These are phyloP conservation scores for Peucedramus taeniatus DNA, from an alignment of 2,113 vertebrate species.

Conservation along the genomic window DNA sequence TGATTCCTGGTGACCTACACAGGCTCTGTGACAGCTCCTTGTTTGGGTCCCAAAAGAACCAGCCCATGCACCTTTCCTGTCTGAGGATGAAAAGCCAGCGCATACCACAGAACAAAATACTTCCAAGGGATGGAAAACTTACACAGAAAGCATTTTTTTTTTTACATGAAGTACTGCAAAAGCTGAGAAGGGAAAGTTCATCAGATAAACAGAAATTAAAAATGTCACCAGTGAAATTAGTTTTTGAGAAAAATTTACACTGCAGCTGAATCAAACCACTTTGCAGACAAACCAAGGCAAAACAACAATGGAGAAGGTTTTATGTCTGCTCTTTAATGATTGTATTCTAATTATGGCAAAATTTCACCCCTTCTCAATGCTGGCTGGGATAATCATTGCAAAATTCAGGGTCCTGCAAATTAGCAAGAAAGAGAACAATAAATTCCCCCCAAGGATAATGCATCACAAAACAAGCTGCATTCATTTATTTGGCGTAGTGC, in stretches of 20 bases:
- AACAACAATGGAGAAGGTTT: not conserved
- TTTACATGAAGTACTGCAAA: not conserved
- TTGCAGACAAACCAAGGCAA: not conserved
- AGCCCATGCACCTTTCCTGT: not conserved
- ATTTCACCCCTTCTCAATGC: not conserved
- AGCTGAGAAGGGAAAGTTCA: not conserved
- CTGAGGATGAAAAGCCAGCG: not conserved
- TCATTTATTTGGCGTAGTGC: not conserved
- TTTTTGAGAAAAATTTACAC: slow-evolving; percentile 34
- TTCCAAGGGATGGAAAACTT: not conserved
- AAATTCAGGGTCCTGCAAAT: slow-evolving; percentile 3
- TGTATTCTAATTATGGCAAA: slow-evolving; percentile 26
- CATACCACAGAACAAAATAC: not conserved
- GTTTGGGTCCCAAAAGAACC: not conserved
- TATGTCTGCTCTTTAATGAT: not conserved
- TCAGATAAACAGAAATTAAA: not conserved
- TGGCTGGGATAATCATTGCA: not conserved
- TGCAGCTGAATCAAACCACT: not conserved
- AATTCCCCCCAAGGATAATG: slow-evolving; percentile 16
- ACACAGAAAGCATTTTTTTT: not conserved
- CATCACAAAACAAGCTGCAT: slow-evolving; percentile 4
- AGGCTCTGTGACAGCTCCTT: not conserved
- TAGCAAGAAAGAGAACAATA: slow-evolving; percentile 38
- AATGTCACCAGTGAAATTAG: not conserved
- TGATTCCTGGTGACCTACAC: fast-evolving